These are phyloP conservation scores for Anastrepha ludens DNA, from an alignment of 1,140 invertebrate species.

Conservation along the genomic window DNA sequence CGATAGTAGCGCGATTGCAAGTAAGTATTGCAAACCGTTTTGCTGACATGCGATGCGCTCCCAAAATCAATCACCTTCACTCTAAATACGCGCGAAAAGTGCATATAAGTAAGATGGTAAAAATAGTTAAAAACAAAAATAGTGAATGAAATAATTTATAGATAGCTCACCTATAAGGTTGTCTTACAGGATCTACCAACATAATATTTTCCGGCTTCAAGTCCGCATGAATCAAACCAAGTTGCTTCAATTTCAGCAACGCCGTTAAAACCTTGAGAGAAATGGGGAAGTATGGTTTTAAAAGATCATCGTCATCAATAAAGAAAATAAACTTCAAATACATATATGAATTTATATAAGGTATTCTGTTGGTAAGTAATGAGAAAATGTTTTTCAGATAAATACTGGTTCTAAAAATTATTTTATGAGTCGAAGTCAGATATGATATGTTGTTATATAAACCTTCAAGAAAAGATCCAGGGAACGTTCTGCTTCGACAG, in stretches of 20 bases:
- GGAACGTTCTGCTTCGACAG: too few species aligned
- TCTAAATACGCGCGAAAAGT: constrained; percentile 72
- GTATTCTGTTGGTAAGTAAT: not conserved
- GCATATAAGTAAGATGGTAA: not conserved
- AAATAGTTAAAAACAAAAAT: not conserved
- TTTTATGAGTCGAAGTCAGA: too few species aligned
- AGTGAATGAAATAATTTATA: not conserved
- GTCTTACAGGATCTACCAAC: constrained; percentile 97
- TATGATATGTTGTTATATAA: too few species aligned
- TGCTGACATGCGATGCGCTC: constrained; percentile 98
- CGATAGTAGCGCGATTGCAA: constrained; percentile 99
- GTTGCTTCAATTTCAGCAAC: constrained; percentile 96
- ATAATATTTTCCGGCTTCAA: constrained; percentile 99
- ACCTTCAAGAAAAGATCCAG: too few species aligned
- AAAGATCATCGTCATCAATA: not conserved
- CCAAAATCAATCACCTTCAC: constrained; percentile 99
- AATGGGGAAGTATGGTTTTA: not conserved
- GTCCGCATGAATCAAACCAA: constrained; percentile 99
- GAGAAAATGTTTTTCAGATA: not conserved
- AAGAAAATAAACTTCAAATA: not conserved
- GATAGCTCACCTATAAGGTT: constrained; percentile 84
- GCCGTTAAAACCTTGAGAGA: constrained; percentile 86
- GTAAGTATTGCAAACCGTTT: constrained; percentile 99
- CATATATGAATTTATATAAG: not conserved
- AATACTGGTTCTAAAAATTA: not conserved